phyloP scores from a whole-genome alignment of 2,797 vertebrate species.

The Rhinophrynus dorsalis region DNA sequence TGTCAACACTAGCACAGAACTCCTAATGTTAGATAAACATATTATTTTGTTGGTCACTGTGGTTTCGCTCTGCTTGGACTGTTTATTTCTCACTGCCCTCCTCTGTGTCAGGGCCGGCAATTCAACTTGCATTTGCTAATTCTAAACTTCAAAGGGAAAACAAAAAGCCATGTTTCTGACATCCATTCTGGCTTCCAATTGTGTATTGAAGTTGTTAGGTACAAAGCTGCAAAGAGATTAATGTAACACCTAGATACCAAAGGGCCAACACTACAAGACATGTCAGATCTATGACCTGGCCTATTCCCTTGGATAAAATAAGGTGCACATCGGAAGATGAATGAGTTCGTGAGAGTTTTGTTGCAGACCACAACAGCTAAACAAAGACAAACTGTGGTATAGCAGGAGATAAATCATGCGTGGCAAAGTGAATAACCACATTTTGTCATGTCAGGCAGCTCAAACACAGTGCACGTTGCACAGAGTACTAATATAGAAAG shows the following conservation, averaged over 20 bases:
- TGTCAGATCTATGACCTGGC: background rate
- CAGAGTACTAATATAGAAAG: background rate
- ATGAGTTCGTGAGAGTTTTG: background rate
- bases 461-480: background rate
- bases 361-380: background rate
- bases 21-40: too few relatives aligned
- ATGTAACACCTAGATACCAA: background rate
- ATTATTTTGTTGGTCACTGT: too few relatives aligned
- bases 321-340: background rate
- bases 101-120: too few relatives aligned
- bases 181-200: too few relatives aligned
- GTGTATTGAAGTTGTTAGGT: background rate
- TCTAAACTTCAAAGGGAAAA: background rate
- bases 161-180: background rate
- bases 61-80: too few relatives aligned
- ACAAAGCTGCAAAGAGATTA: background rate
- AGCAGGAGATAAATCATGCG: background rate
- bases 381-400: background rate
- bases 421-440: background rate
- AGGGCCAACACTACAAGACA: background rate
- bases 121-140: too few relatives aligned
- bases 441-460: background rate
- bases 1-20: background rate
- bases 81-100: too few relatives aligned
- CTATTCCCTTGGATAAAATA: background rate